Evolutionary conservation across 2,888 invertebrate genomes (phyloP).

Genomic region (Trypoxylon attenuatum): DNA sequence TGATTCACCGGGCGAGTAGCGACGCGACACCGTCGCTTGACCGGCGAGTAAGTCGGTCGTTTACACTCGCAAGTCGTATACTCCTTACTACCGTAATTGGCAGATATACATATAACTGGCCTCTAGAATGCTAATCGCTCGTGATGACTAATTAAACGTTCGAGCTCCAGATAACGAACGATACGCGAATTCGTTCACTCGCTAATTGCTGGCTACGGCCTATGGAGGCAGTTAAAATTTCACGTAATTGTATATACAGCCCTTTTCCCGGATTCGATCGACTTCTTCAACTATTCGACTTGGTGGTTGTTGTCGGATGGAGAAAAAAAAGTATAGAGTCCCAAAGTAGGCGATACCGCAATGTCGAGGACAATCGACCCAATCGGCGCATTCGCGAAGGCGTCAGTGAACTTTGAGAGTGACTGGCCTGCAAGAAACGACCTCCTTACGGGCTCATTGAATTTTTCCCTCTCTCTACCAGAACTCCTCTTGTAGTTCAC

Average conservation of each 20-base stretch:
- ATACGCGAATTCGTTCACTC: neutral
- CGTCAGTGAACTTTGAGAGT: slow-evolving; percentile 61
- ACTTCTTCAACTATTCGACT: no score
- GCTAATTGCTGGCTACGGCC: neutral
- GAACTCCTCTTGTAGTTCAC: slow-evolving; percentile 54
- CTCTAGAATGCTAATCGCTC: neutral
- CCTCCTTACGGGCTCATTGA: slow-evolving; percentile 60
- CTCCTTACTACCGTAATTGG: neutral
- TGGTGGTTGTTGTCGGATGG: neutral
- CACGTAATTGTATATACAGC: neutral
- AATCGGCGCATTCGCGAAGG: slow-evolving; percentile 39
- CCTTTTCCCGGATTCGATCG: no score
- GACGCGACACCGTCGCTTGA: slow-evolving; percentile 27
- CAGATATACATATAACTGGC: neutral
- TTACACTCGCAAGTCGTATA: slow-evolving; percentile 22
- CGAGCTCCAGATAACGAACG: neutral
- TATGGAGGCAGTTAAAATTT: neutral
- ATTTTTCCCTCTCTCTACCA: slow-evolving; percentile 59
- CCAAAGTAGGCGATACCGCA: neutral
- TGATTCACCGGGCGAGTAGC: slow-evolving; percentile 48
- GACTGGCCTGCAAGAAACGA: slow-evolving; percentile 55
- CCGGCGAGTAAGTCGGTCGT: slow-evolving; percentile 30
- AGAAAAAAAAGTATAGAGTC: neutral
- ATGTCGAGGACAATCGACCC: slow-evolving; percentile 40
- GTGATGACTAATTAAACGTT: neutral